Evolutionary conservation across 2,888 invertebrate genomes (phyloP).

Genomic region (Dryococelus australis): DNA sequence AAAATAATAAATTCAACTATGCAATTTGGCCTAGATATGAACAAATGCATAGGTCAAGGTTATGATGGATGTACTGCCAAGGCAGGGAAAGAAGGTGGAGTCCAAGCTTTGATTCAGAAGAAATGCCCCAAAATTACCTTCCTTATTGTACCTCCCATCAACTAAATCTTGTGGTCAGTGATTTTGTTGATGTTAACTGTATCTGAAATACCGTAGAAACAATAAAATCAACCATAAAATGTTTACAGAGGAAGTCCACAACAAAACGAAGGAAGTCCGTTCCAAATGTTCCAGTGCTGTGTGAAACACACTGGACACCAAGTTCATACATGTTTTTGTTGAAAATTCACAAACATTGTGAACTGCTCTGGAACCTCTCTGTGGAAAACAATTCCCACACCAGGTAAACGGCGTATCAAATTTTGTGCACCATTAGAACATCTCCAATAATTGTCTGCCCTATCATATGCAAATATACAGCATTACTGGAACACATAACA

Average conservation of each 20-base stretch:
- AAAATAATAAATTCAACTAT: conserved; percentile 41
- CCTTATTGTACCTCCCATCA: conserved; percentile 48
- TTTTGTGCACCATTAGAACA: background rate
- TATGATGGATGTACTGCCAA: conserved; percentile 50
- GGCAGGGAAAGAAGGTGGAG: conserved; percentile 46
- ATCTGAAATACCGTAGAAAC: conserved; percentile 48
- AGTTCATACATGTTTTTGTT: too few relatives aligned
- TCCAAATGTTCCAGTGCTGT: too few relatives aligned
- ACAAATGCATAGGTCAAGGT: conserved; percentile 47
- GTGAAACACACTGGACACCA: too few relatives aligned
- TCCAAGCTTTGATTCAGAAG: conserved; percentile 41
- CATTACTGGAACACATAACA: background rate
- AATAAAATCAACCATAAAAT: conserved; percentile 47
- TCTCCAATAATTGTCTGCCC: background rate
- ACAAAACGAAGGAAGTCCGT: too few relatives aligned
- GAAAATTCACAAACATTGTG: too few relatives aligned
- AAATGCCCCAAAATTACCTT: conserved; percentile 34
- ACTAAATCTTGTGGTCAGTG: conserved; percentile 47
- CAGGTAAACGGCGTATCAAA: background rate
- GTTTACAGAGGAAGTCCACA: conserved; percentile 46
- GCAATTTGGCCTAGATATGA: conserved; percentile 38
- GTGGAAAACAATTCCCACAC: background rate
- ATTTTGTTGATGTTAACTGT: conserved; percentile 42
- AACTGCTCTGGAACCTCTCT: too few relatives aligned
- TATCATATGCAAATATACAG: background rate